Evolutionary conservation across 2,888 invertebrate species (phyloP).

Genomic region (Oxytorus armatus): DNA sequence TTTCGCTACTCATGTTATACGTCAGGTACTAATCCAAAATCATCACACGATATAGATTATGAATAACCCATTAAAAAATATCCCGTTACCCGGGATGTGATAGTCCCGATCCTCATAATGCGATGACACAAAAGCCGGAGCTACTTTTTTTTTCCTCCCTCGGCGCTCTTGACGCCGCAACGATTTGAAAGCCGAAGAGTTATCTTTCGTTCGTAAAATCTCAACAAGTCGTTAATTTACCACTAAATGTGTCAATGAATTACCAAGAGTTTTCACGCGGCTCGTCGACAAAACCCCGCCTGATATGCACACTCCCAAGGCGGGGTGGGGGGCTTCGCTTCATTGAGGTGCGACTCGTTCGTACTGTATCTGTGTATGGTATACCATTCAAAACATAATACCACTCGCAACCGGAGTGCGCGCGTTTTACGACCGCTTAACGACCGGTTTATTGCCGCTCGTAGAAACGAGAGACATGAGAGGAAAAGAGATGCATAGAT

Average conservation of each 20-base stretch:
- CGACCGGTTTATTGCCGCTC: constrained; percentile 77
- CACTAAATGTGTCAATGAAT: constrained; percentile 64
- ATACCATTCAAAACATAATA: constrained; percentile 41
- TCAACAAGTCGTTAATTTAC: constrained; percentile 55
- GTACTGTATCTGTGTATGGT: constrained; percentile 26
- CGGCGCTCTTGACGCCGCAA: neutral
- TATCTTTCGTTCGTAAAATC: constrained; percentile 27
- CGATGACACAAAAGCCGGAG: too few relatives aligned
- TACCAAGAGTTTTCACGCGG: constrained; percentile 38
- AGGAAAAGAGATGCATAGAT: neutral
- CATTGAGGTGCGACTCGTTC: constrained; percentile 61
- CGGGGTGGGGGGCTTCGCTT: constrained; percentile 48
- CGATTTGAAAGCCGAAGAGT: neutral
- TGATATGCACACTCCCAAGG: constrained; percentile 58
- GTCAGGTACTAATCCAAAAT: too few relatives aligned
- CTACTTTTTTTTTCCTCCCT: too few relatives aligned
- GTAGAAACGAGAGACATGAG: too few relatives aligned
- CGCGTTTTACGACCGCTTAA: constrained; percentile 79
- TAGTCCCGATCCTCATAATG: too few relatives aligned
- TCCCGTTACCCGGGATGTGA: too few relatives aligned
- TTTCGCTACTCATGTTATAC: too few relatives aligned
- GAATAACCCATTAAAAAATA: too few relatives aligned
- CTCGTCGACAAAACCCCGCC: constrained; percentile 43
- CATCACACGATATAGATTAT: too few relatives aligned
- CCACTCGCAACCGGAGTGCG: constrained; percentile 65